Evolutionary conservation across 2,113 vertebrate genomes (phyloP), one percentile per base, ranked within the genome.

Genomic region (Coreoperca whiteheadi): DNA sequence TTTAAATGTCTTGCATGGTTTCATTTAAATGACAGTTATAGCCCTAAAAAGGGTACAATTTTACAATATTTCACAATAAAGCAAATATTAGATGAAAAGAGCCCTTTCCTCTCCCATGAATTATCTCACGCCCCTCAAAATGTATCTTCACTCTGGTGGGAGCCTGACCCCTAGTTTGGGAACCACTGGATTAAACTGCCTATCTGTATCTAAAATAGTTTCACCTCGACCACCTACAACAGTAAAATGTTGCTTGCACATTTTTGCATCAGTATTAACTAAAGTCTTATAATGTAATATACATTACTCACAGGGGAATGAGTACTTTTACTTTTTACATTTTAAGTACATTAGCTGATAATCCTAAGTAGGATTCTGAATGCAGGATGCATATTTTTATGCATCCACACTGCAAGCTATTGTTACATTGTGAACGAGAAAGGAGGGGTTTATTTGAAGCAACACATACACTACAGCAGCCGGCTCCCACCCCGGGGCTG

Each of bases 381-480:
- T 56, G 8, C 6, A 16, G 39, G 39, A 41, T 41, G 39, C 39
- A 41, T 41, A 21, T 41, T 65, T 75, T 53, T 14, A 18, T 18
- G 61, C 18, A 18, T 79, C 59, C 48, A 43, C 75, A 0, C 56
- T 69, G 20, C 18, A 8, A 46, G 39, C 5, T 67, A 21, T 67
- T 67, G 46, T 85, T 63, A 28, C 32, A 39, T 10, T 70, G 50
- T 61, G 50, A 75, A 39, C 20, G 65, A n/a, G 11, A 23, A 7
- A 37, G 28, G 30, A 41, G 68, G 67, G 70, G 57, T 82, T 86
- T 75, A 79, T 82, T 56, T 74, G 67, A 83, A 77, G 86, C 61
- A 81, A 32, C 43, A 7, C 59, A 84, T 64, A 59, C 79, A 68
- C 77, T 37, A 41, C 74, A 81, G 65, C 70, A 41, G 59, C 70